phyloP scores from a whole-genome alignment of 92 coral and sea anemone genomes.

The Paragorgia papillata region DNA sequence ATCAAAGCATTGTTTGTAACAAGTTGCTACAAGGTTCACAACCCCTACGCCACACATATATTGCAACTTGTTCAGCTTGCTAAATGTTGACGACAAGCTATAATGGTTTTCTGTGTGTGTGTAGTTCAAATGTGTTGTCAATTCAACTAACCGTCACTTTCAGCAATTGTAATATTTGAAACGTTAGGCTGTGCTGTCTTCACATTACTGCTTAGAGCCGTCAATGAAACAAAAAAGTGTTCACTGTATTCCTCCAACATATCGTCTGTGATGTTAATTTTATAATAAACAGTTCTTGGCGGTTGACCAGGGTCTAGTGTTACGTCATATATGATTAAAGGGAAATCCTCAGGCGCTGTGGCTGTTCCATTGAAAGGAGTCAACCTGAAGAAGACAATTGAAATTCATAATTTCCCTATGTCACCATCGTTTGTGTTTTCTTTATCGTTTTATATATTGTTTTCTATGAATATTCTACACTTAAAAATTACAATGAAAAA shows the following conservation, averaged over 20 bases:
- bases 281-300: slow-evolving; percentile 15
- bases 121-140: too few species aligned
- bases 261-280: slow-evolving; percentile 24
- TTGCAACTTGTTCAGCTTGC: too few species aligned
- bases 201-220: slow-evolving; percentile 2
- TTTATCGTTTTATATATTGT: too few species aligned
- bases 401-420: background rate
- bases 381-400: slow-evolving; percentile 6
- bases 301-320: slow-evolving; percentile 21
- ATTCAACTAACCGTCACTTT: slow-evolving; percentile 45
- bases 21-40: too few species aligned
- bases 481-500: too few species aligned
- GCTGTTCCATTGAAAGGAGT: slow-evolving; percentile 38
- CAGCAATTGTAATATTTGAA: slow-evolving; percentile 29
- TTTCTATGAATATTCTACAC: too few species aligned
- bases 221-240: slow-evolving; percentile 12
- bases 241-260: slow-evolving; percentile 35
- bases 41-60: too few species aligned
- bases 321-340: slow-evolving; percentile 11
- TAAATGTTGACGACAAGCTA: too few species aligned
- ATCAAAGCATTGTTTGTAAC: too few species aligned
- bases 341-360: slow-evolving; percentile 30
- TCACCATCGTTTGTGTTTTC: background rate
- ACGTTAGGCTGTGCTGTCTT: background rate
- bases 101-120: too few species aligned